Evolutionary conservation across 35 echinoderm and acorn worm genomes (phyloP).

Genomic region (Anneissia japonica): DNA sequence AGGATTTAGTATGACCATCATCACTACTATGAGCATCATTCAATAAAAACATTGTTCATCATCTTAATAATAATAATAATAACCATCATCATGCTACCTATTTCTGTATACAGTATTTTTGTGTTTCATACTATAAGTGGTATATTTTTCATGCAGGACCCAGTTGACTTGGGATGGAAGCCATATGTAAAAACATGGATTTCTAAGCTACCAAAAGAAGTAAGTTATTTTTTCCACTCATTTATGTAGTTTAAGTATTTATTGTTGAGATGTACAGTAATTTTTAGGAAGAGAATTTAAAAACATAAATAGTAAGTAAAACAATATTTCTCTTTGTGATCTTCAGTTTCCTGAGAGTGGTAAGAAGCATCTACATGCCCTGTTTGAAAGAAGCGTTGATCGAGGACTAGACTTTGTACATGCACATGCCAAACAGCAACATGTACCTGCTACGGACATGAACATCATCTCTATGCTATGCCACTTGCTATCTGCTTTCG

Average conservation of each 20-base stretch:
- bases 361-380: slow-evolving; percentile 58
- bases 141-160: slow-evolving; percentile 59
- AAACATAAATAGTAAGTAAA: too few relatives aligned
- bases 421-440: slow-evolving; percentile 39
- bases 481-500: slow-evolving; percentile 66
- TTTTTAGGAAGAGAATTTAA: too few relatives aligned
- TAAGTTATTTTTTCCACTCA: too few relatives aligned
- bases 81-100: background rate
- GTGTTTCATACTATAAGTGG: background rate
- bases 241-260: too few relatives aligned
- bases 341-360: slow-evolving; percentile 79
- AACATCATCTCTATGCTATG: slow-evolving; percentile 70
- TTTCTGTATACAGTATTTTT: background rate
- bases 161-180: slow-evolving; percentile 90
- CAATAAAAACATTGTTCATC: too few relatives aligned
- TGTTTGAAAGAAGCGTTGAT: slow-evolving; percentile 93
- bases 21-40: too few relatives aligned
- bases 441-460: slow-evolving; percentile 57
- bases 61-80: background rate
- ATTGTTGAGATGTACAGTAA: too few relatives aligned
- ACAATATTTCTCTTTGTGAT: background rate
- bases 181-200: slow-evolving; percentile 93
- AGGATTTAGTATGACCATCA: too few relatives aligned
- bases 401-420: slow-evolving; percentile 64
- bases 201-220: slow-evolving; percentile 76